Evolutionary conservation across 2,797 vertebrate species (phyloP), one percentile per base, ranked within the genome.

Genomic region (Rallus crepitans): DNA sequence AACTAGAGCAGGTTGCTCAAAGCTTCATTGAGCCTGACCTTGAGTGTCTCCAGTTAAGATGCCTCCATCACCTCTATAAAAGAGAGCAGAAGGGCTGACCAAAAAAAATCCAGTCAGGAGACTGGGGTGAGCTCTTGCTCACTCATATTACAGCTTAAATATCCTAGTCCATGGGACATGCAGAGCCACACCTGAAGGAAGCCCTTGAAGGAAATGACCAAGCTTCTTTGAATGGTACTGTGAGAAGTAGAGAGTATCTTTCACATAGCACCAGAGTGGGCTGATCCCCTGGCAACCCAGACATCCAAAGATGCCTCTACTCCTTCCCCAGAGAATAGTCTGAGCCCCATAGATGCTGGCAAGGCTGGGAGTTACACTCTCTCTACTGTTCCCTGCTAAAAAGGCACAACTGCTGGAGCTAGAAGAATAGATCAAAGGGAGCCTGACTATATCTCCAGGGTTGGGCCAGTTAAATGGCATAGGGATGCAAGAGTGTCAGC

Each of bases 381-480:
- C 23, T 76, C n/a, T 17, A 20, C 20, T 2, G 0, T 53, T 48
- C 12, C 25, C 15, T n/a, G 52, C 48, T 52, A 28, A 73, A 63
- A 69, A 47, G 25, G 30, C 37, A 35, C 0, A 1, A 25, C 20
- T 1, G 0, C 12, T 68, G 25, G 45, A 84, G 40, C 12, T 39
- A 35, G 21, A 82, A 71, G 30, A 84, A 45, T 30, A 85, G 65
- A 68, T 89, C 6, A 19, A 25, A 79, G 24, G 18, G 48, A 84
- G 11, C 14, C 45, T 72, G 71, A 48, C 33, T 53, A 0, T 40
- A 31, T 47, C 76, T 47, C 64, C 25, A 86, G 69, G 40, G 28
- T 10, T 65, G 12, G 70, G 37, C 18, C 65, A 35, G 27, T 60
- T 42, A 57, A 45, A 25, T 53, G 55, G 8, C n/a, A 70, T 13